Percentiles rank a stretch among this genome's conserved stretches.
phyloP scores from a whole-genome alignment of 2,113 vertebrate genomes.

The Bungarus multicinctus region DNA sequence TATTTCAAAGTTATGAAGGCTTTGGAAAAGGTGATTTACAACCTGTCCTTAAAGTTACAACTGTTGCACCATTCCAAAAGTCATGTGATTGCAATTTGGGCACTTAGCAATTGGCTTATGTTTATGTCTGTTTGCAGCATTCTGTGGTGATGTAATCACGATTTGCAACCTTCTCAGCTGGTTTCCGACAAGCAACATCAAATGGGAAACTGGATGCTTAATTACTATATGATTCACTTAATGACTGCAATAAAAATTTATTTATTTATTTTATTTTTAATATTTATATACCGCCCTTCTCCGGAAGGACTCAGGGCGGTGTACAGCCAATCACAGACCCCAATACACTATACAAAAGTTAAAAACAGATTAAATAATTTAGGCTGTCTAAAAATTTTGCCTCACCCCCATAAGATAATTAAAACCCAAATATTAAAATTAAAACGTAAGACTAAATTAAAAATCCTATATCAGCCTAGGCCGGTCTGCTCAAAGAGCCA shows the following conservation, averaged over 20 bases:
- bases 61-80: not conserved
- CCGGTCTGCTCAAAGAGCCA: no score
- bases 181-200: not conserved
- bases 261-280: no score
- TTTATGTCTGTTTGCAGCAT: not conserved
- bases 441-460: no score
- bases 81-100: not conserved
- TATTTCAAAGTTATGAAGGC: not conserved
- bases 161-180: not conserved
- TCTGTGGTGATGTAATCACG: not conserved
- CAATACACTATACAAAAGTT: no score
- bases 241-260: not conserved
- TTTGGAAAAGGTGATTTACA: not conserved
- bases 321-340: no score
- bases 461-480: no score
- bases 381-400: no score
- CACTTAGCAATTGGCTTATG: not conserved
- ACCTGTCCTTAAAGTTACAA: not conserved
- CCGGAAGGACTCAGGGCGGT: no score
- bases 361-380: no score
- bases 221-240: not conserved
- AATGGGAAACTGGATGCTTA: not conserved
- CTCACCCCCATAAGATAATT: no score
- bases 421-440: no score
- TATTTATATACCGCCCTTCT: no score